These are phyloP conservation scores for fruit fly (Drosophila melanogaster) DNA, from an alignment of 1,140 invertebrate genomes.

Conservation along the genomic window DNA sequence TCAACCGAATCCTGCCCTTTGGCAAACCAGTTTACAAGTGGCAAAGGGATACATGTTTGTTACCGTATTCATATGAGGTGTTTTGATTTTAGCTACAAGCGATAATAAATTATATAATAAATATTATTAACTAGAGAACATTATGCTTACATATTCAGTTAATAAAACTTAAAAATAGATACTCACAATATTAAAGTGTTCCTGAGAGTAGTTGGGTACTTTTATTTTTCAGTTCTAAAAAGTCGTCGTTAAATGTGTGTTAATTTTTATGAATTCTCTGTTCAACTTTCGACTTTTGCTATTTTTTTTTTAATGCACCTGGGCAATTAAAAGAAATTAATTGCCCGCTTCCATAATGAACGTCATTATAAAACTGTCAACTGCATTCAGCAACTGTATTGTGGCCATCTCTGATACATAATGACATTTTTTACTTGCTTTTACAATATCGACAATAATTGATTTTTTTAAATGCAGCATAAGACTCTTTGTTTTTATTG, in stretches of 20 bases:
- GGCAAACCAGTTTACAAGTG: slow-evolving; percentile 10
- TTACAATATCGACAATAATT: slow-evolving; percentile 29
- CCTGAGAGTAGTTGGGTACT: neutral
- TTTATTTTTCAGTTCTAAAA: neutral
- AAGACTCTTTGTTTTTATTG: slow-evolving; percentile 37
- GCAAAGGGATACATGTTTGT: neutral
- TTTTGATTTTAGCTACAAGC: neutral
- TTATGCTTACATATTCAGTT: too few species aligned
- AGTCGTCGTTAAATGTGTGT: too few species aligned
- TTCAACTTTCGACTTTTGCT: neutral
- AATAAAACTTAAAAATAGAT: too few species aligned
- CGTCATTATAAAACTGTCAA: slow-evolving; percentile 48
- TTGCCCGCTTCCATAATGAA: slow-evolving; percentile 34
- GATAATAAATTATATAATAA: neutral
- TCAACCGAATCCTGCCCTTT: slow-evolving; percentile 23
- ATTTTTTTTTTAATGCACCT: slow-evolving; percentile 1
- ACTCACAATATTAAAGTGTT: too few species aligned
- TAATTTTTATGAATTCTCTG: neutral
- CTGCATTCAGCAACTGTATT: slow-evolving; percentile 36
- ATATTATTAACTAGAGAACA: too few species aligned
- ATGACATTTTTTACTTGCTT: slow-evolving; percentile 22
- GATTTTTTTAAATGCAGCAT: slow-evolving; percentile 11
- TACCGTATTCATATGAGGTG: neutral
- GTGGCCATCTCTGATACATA: slow-evolving; percentile 23
- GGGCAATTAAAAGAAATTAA: slow-evolving; percentile 31